Conservation (phyloP, 2,797 vertebrate genomes). For the Propithecus perrieri region DNA sequence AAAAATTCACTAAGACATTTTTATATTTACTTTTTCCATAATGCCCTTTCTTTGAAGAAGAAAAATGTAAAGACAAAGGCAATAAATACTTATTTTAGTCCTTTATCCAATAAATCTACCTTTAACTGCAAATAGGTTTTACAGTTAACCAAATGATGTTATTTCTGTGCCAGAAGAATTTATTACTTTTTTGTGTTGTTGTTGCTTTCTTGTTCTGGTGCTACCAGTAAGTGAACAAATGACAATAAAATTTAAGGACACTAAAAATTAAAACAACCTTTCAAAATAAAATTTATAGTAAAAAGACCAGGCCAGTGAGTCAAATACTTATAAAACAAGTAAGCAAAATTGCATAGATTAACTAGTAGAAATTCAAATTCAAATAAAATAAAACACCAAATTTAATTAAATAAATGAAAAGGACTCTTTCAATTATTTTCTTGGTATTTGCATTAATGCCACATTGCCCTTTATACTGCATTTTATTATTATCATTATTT, state of each 20-base stretch:
- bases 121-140: slow-evolving; percentile 80
- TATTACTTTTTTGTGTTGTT: slow-evolving; percentile 37
- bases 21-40: slow-evolving; percentile 59
- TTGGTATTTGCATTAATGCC: slow-evolving; percentile 29
- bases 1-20: slow-evolving; percentile 43
- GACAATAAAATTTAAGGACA: slow-evolving; percentile 63
- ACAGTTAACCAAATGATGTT: slow-evolving; percentile 68
- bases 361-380: slow-evolving; percentile 80
- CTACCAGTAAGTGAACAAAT: slow-evolving; percentile 79
- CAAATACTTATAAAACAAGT: slow-evolving; percentile 76
- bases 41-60: slow-evolving; percentile 59
- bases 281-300: slow-evolving; percentile 78
- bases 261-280: slow-evolving; percentile 81
- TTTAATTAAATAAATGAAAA: slow-evolving; percentile 58
- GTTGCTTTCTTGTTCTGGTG: slow-evolving; percentile 65
- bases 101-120: slow-evolving; percentile 45
- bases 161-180: slow-evolving; percentile 75
- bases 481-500: neutral
- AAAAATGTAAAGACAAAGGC: slow-evolving; percentile 66
- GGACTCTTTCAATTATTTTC: slow-evolving; percentile 45
- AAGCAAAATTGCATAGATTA: slow-evolving; percentile 85
- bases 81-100: slow-evolving; percentile 76
- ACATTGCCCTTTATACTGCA: neutral
- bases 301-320: slow-evolving; percentile 85
- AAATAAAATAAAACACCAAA: slow-evolving; percentile 70